These are phyloP conservation scores for Lasioglossum calceatum DNA, from an alignment of 2,888 invertebrate species.

Conservation along the genomic window DNA sequence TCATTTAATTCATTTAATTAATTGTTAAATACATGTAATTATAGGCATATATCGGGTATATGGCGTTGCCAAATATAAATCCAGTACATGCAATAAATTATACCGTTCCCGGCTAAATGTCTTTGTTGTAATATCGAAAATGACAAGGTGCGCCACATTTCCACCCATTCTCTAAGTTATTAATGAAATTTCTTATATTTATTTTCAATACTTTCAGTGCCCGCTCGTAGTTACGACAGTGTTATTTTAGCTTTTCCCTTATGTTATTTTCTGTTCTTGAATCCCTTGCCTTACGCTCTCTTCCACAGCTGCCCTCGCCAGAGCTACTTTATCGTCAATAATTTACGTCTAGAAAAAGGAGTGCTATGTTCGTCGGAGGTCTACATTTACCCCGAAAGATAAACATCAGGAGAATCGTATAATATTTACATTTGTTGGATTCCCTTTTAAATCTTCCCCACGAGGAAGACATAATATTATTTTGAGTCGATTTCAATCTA, in stretches of 20 bases:
- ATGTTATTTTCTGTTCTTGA: constrained; percentile 3
- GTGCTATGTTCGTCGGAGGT: not conserved
- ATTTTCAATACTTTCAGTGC: not conserved
- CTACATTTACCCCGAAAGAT: not conserved
- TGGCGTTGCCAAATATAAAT: too few relatives aligned
- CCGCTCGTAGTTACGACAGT: not conserved
- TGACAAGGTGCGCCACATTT: not conserved
- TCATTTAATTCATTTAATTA: too few relatives aligned
- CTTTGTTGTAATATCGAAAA: not conserved
- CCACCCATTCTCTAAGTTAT: not conserved
- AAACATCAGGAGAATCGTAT: not conserved
- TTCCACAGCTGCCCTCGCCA: not conserved
- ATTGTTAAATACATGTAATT: too few relatives aligned
- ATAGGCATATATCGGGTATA: too few relatives aligned
- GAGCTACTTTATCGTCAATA: constrained; percentile 12
- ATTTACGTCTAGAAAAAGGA: constrained; percentile 1
- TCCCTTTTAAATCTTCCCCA: not conserved
- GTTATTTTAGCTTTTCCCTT: not conserved
- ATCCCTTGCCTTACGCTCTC: not conserved
- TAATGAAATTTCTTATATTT: not conserved
- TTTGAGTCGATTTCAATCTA: not conserved
- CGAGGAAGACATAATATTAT: not conserved
- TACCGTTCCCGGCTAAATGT: not conserved
- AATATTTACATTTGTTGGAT: constrained; percentile 9
- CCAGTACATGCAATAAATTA: not conserved